Evolutionary conservation across 2,113 vertebrate genomes (phyloP).

Genomic region (Xiphophorus maculatus): DNA sequence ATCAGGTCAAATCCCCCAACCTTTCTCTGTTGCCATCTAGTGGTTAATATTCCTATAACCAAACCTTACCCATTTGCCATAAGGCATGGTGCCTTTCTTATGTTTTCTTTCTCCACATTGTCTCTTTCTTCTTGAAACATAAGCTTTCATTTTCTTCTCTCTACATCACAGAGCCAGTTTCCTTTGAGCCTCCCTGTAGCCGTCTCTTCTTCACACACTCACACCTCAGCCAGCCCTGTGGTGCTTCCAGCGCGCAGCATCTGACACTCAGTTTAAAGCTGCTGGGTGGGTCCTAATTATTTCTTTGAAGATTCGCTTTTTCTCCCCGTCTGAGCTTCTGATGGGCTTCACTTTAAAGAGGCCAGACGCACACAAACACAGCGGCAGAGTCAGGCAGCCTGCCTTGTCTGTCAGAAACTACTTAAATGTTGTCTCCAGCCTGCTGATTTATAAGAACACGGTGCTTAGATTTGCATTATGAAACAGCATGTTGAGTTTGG

Average conservation of each 20-base stretch:
- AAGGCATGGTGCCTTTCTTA: neutral
- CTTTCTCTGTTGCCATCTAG: conserved; percentile 78
- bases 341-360: conserved; percentile 67
- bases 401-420: conserved; percentile 46
- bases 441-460: conserved; percentile 48
- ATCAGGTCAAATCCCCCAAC: conserved; percentile 15
- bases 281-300: conserved; percentile 70
- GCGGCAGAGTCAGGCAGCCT: conserved; percentile 28
- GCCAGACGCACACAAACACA: conserved; percentile 38
- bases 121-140: neutral
- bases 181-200: conserved; percentile 1
- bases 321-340: conserved; percentile 65
- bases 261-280: conserved; percentile 63
- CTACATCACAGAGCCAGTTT: neutral
- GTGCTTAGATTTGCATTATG: conserved; percentile 15
- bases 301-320: conserved; percentile 75
- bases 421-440: conserved; percentile 48
- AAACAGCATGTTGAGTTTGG: conserved; percentile 11
- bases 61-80: neutral
- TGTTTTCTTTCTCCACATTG: neutral
- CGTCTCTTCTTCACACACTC: conserved; percentile 26
- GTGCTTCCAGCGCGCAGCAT: conserved; percentile 51
- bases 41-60: conserved; percentile 46
- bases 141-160: neutral
- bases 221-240: conserved; percentile 2